A percentile compares a stretch with the other conserved stretches of the same genome.
Conservation (phyloP, 37 sponge, comb jelly and placozoan genomes). For the Eunapius fragilis region DNA sequence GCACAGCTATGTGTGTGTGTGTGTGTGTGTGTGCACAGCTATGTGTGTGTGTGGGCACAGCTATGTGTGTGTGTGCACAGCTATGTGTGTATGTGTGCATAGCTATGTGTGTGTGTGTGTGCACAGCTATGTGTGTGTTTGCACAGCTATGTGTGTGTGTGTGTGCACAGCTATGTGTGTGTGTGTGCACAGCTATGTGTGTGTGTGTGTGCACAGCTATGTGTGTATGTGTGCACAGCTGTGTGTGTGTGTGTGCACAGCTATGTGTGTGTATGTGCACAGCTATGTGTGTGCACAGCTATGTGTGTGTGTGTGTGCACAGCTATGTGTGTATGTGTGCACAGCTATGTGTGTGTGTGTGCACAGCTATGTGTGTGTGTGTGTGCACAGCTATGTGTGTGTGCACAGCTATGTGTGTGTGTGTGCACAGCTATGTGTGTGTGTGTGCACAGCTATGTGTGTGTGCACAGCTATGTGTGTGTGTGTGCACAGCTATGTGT, state of each 20-base stretch:
- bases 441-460: background rate
- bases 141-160: background rate
- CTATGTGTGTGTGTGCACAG: background rate
- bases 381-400: background rate
- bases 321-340: background rate
- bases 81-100: background rate
- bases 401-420: too few relatives aligned
- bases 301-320: background rate
- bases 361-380: background rate
- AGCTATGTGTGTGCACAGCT: too few relatives aligned
- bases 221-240: background rate
- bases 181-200: background rate
- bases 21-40: too few relatives aligned
- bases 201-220: background rate
- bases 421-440: background rate
- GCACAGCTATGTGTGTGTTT: background rate
- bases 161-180: background rate
- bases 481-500: too few relatives aligned
- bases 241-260: background rate
- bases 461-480: too few relatives aligned
- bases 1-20: background rate
- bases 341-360: background rate
- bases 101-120: background rate
- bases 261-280: background rate
- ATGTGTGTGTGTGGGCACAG: background rate